Conservation (phyloP, 2,888 invertebrate species). For the Mythimna pallens region DNA sequence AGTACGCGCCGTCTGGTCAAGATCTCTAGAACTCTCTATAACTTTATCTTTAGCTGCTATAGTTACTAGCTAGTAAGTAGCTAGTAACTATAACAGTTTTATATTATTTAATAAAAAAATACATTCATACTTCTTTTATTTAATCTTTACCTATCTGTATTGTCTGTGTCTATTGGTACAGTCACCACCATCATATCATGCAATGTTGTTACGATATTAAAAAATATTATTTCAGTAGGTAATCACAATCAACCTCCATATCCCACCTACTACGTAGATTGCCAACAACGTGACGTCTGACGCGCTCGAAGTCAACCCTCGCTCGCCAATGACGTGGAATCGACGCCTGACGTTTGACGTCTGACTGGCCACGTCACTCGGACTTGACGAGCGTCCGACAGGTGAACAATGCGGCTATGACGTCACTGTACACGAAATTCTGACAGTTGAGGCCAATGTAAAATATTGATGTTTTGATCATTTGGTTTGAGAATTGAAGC, state of each 20-base stretch:
- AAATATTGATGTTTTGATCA: constrained; percentile 39
- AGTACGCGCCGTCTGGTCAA: too few species aligned
- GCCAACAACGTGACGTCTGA: constrained; percentile 68
- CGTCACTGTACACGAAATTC: constrained; percentile 48
- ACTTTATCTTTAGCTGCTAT: too few species aligned
- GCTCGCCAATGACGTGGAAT: constrained; percentile 75
- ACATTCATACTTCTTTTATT: background rate
- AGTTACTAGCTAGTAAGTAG: too few species aligned
- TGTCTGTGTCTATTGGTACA: background rate
- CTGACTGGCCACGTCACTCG: constrained; percentile 75
- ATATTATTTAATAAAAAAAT: too few species aligned
- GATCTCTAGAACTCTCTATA: too few species aligned
- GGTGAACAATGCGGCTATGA: constrained; percentile 68
- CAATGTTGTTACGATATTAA: background rate
- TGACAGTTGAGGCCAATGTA: constrained; percentile 42
- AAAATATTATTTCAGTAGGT: constrained; percentile 9
- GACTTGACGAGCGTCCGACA: constrained; percentile 66
- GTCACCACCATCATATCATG: background rate
- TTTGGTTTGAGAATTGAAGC: constrained; percentile 11
- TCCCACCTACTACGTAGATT: constrained; percentile 66
- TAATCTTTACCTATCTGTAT: background rate
- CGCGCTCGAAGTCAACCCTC: constrained; percentile 67
- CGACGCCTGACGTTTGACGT: constrained; percentile 79
- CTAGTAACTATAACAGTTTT: background rate
- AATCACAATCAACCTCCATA: constrained; percentile 31